Evolutionary conservation across 2,113 vertebrate species (phyloP), one percentile per base, ranked within the genome.

Genomic region (Xiphophorus hellerii): DNA sequence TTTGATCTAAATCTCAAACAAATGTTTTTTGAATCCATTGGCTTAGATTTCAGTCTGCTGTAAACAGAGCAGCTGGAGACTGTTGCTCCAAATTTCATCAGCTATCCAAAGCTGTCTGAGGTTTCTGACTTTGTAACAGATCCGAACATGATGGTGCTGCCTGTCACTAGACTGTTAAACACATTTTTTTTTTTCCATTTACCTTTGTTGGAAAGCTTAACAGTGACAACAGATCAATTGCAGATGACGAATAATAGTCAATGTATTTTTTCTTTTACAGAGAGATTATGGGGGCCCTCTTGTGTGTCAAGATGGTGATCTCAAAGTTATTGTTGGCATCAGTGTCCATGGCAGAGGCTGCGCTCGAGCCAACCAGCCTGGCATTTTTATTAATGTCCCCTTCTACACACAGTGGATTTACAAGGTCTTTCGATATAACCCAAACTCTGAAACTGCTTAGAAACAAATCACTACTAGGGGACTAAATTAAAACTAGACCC

Each of bases 351-450:
- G 97, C 69, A 94, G 97, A 25, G 97, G 98, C 79, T 99, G 98
- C 22, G 97, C 96, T 30, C 92, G 96, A 60, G 94, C 94, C 80
- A 97, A 97, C 84, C 96, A 97, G 42, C 98, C 98, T 3, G 96
- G 95, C 29, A 95, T 99, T 86, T 99, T 99, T 87, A 94, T 98
- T 78, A 96, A 96, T 17, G 96, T 99, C 68, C 96, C 97, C 1
- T 97, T 95, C 88, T 99, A 99, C 84, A 93, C 96, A 4, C 95
- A 96, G 76, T 99, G 98, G 98, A 98, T 99, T 93, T 96, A 98
- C 90, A 99, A 99, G 92, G 96, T 99, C 73, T 95, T 92, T 90
- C 92, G 48, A 79, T 78, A 93, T 39, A 94, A 95, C 84, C 93
- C 91, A 8, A 83, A 90, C 78, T 89, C 85, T 2, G 82, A 92